Conservation (phyloP, 1,140 invertebrate genomes). For the Bombus vancouverensis region DNA sequence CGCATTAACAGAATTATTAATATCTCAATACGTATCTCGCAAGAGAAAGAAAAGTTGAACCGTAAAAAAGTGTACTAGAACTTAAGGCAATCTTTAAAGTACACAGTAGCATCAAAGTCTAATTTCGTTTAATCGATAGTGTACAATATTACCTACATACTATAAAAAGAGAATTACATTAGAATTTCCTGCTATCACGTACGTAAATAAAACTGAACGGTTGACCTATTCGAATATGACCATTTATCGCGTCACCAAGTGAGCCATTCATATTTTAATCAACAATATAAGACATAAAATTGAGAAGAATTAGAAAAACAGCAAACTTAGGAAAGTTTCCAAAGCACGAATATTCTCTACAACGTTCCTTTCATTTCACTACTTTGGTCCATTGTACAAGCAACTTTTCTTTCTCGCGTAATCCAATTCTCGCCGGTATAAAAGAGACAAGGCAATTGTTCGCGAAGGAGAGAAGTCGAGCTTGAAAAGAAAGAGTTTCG, state of each 20-base stretch:
- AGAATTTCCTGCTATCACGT: not conserved
- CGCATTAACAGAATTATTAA: not conserved
- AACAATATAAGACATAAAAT: not conserved
- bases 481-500: conserved; percentile 56
- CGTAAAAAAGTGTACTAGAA: not conserved
- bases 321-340: not conserved
- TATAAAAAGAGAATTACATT: not conserved
- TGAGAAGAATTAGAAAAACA: not conserved
- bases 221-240: not conserved
- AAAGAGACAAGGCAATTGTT: conserved; percentile 59
- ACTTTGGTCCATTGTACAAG: conserved; percentile 40
- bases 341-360: not conserved
- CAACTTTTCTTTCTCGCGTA: conserved; percentile 72
- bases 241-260: not conserved
- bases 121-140: not conserved
- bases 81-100: not conserved
- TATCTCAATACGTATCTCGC: too few species aligned
- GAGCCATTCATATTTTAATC: not conserved
- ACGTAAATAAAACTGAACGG: not conserved
- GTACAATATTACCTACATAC: not conserved
- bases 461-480: conserved; percentile 59
- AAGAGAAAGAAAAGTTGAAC: not conserved
- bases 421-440: conserved; percentile 73
- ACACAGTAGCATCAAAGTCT: not conserved
- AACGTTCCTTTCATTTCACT: conserved; percentile 1